Evolutionary conservation across 2,888 invertebrate species (phyloP).

Genomic region (Drosophila sordidula): DNA sequence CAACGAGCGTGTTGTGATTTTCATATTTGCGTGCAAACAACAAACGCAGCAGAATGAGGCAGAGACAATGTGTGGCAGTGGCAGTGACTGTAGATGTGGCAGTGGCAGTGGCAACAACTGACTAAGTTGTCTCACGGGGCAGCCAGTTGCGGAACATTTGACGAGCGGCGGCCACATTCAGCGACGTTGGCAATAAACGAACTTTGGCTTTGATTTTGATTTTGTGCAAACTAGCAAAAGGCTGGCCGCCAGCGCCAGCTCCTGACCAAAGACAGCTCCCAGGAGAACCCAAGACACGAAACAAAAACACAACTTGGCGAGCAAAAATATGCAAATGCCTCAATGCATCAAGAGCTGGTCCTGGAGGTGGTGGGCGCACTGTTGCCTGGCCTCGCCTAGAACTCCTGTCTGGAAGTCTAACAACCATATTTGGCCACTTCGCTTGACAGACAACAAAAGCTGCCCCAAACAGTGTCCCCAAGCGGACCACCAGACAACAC

Average conservation of each 20-base stretch:
- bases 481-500: constrained; percentile 43
- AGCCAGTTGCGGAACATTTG: constrained; percentile 50
- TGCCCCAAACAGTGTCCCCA: constrained; percentile 35
- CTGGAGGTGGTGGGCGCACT: constrained; percentile 6
- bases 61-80: constrained; percentile 38
- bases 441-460: constrained; percentile 76
- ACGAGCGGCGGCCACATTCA: constrained; percentile 48
- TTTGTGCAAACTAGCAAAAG: constrained; percentile 60
- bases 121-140: constrained; percentile 72
- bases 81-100: constrained; percentile 7
- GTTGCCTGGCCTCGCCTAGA: constrained; percentile 6
- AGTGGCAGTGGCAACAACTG: constrained; percentile 40
- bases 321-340: constrained; percentile 62
- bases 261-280: constrained; percentile 74
- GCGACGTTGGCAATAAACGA: constrained; percentile 60
- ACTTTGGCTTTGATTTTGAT: constrained; percentile 70
- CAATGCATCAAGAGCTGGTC: constrained; percentile 14
- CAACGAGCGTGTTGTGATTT: constrained; percentile 63
- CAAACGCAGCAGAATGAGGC: constrained; percentile 21
- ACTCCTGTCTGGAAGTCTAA: constrained; percentile 64
- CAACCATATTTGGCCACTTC: constrained; percentile 80
- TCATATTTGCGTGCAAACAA: constrained; percentile 73
- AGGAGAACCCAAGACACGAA: constrained; percentile 63
- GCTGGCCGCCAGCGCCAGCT: constrained; percentile 20
- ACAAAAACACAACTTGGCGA: constrained; percentile 56